Evolutionary conservation across 2,113 vertebrate genomes (phyloP), one percentile per base, ranked within the genome.

Genomic region (Ceyx cyanopectus): DNA sequence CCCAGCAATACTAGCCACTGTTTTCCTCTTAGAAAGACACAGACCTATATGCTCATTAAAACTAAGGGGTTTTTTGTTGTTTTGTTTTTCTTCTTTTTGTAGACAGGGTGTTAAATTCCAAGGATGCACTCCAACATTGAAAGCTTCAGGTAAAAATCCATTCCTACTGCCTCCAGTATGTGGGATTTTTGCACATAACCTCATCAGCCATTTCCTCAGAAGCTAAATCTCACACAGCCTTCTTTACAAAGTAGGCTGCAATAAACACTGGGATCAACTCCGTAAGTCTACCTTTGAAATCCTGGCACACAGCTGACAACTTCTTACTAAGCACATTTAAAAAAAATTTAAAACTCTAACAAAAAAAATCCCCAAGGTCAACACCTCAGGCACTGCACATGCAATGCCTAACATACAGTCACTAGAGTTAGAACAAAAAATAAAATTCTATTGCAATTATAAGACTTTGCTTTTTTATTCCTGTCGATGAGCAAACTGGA

Each of bases 311-410:
- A 73, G 13, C 53, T 46, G 45, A 57, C 11, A 79, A 48, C 13
- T 72, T 62, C 45, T 77, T 87, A 76, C 10, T 66, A 91, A 67
- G 43, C 6, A 75, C 13, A 26, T 48, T 37, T 37, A 37, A 37
- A 37, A 37, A 37, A 37, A 37, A 37, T 37, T 37, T 37, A 37
- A 57, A 29, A 14, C 1, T 3, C 15, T 50, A 50, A 50, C 14
- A 66, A 56, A 14, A 12, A 46, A 61, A 46, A 2, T 20, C 8
- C 8, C 9, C 41, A 46, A 63, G 51, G 40, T 29, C 46, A 78
- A 73, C 0, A 0, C 6, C 62, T 6, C 17, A 70, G 17, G 60
- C 23, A 67, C 15, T 58, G 22, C 0, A 50, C 5, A 30, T 7
- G 14, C 24, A 66, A 43, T 34, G 56, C 32, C 90, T 85, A 90